Evolutionary conservation across 2,888 invertebrate genomes (phyloP), one percentile per base, ranked within the genome.

Genomic region (Clepsis dumicolana): DNA sequence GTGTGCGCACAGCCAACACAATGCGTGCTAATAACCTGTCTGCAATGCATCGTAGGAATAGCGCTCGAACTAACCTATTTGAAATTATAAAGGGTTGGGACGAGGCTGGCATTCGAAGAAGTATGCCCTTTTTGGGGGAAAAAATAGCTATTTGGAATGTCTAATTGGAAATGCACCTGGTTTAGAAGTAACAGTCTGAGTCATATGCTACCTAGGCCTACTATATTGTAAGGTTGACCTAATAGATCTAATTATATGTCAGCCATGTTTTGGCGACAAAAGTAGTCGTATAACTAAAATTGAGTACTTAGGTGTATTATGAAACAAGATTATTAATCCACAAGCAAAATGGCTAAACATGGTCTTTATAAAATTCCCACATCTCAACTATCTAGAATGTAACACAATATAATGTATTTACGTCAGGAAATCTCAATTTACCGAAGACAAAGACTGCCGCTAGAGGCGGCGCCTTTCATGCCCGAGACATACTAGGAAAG

Each of bases 21-120:
- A 90, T 90, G 85, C 85, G 88, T 85, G 89, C 86, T 88, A 89
- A 90, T 87, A 90, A 89, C 88, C 88, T 85, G 84, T 48, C 76
- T 74, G 71, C 75, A 79, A 64, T 64, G 64, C 60, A 44, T 18
- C 54, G 48, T 48, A 67, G 67, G 50, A 63, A 67, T 67, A 66
- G 66, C 54, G 62, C 35, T 54, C 54, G 38, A 50, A 56, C n/a
- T 38, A 25, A 29, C 48, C 38, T 57, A 60, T 60, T 38, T 38
- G 25, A 60, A 60, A 60, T 57, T 18, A 44, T 48, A 48, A 48
- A 21, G 21, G 44, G 44, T 0, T 44, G 12, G 44, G 21, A 65
- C 50, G 52, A 27, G 59, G n/a, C 18, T 60, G 16, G 65, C 52
- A 65, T 65, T 29, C 32, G 25, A 53, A 65, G 7, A 44, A n/a